Evolutionary conservation across 1,140 invertebrate species (phyloP).

Genomic region (Drosophila watanabei): DNA sequence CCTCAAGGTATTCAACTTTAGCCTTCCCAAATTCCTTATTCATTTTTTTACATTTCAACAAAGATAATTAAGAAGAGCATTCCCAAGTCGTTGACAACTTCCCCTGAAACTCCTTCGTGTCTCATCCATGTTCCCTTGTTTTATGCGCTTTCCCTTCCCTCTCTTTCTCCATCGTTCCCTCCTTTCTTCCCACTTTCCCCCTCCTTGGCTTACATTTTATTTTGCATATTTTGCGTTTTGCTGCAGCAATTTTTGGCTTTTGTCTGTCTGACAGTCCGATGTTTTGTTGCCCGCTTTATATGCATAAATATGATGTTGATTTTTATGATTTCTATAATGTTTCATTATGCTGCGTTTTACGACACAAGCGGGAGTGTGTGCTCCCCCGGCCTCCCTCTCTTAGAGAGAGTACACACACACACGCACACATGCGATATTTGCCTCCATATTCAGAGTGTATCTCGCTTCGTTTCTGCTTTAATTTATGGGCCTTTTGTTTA

Average conservation of each 20-base stretch:
- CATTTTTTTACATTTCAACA: background rate
- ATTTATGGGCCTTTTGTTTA: constrained; percentile 69
- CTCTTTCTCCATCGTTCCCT: constrained; percentile 8
- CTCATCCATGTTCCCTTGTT: constrained; percentile 19
- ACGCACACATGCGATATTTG: constrained; percentile 39
- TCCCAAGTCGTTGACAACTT: background rate
- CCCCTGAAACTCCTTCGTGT: background rate
- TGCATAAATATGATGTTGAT: constrained; percentile 84
- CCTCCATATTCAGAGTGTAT: constrained; percentile 24
- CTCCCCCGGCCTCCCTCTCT: background rate
- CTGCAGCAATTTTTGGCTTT: constrained; percentile 51
- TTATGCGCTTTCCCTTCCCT: constrained; percentile 39
- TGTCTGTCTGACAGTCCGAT: constrained; percentile 48
- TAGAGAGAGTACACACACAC: constrained; percentile 10
- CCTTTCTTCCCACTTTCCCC: constrained; percentile 29
- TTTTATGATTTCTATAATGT: constrained; percentile 84
- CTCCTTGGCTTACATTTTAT: constrained; percentile 40
- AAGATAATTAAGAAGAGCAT: background rate
- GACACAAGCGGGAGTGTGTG: constrained; percentile 68
- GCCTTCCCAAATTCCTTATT: background rate
- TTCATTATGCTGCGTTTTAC: constrained; percentile 82
- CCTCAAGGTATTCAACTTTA: background rate
- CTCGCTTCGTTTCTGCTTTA: constrained; percentile 73
- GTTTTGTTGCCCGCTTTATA: constrained; percentile 41
- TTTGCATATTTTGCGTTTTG: constrained; percentile 51